A percentile compares a stretch with the other conserved stretches of the same genome.
Evolutionary conservation across 2,888 invertebrate genomes (phyloP).

Genomic region (Thera obeliscata): DNA sequence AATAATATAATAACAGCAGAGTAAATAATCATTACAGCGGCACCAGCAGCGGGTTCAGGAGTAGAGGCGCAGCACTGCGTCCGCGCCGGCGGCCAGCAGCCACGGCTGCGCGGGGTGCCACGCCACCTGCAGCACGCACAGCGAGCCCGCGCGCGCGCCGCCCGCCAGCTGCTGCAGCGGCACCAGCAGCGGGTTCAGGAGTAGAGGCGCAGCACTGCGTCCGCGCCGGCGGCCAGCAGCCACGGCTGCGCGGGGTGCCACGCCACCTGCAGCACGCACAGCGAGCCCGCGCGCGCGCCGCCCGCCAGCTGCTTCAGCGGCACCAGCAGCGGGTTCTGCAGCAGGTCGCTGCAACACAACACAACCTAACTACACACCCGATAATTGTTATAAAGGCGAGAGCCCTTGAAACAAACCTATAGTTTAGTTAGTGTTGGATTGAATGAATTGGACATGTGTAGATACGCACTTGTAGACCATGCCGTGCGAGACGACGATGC

Average conservation of each 20-base stretch:
- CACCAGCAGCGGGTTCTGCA: constrained; percentile 98
- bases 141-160: constrained; percentile 87
- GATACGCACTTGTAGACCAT: constrained; percentile 95
- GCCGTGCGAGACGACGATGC: constrained; percentile 97
- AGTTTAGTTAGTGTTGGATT: no score
- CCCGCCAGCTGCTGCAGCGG: constrained; percentile 96
- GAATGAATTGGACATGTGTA: no score
- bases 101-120: constrained; percentile 99
- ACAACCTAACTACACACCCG: not conserved
- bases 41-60: no score
- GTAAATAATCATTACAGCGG: no score
- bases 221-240: constrained; percentile 97
- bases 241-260: constrained; percentile 99
- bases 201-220: constrained; percentile 94
- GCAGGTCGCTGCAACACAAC: constrained; percentile 90
- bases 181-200: constrained; percentile 93
- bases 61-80: constrained; percentile 94
- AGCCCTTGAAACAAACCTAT: no score
- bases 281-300: constrained; percentile 87
- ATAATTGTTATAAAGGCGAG: no score
- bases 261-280: constrained; percentile 93
- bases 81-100: constrained; percentile 97
- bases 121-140: constrained; percentile 93
- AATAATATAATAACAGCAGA: no score
- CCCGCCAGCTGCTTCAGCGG: constrained; percentile 96